phyloP scores from a whole-genome alignment of 1,140 invertebrate genomes.

The Prorops nasuta region DNA sequence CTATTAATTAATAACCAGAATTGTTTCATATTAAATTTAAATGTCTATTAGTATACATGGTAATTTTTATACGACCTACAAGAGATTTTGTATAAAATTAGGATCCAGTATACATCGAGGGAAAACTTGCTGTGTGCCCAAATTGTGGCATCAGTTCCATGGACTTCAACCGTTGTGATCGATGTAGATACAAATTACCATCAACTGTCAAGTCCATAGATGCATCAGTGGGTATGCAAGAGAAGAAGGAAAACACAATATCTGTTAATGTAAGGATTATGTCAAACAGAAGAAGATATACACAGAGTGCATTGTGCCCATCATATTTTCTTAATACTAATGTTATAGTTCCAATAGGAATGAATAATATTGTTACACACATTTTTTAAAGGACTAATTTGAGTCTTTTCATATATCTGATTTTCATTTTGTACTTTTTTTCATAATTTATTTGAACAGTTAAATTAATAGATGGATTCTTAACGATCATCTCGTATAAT shows the following conservation, averaged over 20 bases:
- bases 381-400: too few species aligned
- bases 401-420: too few species aligned
- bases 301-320: conserved; percentile 8
- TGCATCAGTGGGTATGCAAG: conserved; percentile 22
- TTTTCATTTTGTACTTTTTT: too few species aligned
- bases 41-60: too few species aligned
- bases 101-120: conserved; percentile 63
- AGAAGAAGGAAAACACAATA: conserved; percentile 38
- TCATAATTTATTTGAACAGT: too few species aligned
- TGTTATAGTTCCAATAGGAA: too few species aligned
- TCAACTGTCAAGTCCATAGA: conserved; percentile 57
- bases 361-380: too few species aligned
- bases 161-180: conserved; percentile 70
- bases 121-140: conserved; percentile 70
- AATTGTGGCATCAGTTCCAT: conserved; percentile 69
- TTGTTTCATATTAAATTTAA: too few species aligned
- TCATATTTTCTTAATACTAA: too few species aligned
- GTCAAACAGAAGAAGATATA: conserved; percentile 13
- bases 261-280: conserved; percentile 43
- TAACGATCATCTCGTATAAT: too few species aligned
- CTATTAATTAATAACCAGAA: too few species aligned
- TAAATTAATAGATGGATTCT: too few species aligned
- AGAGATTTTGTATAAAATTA: conserved; percentile 28
- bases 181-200: conserved; percentile 60
- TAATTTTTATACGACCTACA: conserved; percentile 1